Evolutionary conservation across 2,888 invertebrate genomes (phyloP), one percentile per base, ranked within the genome.

Genomic region (Macaria liturata): DNA sequence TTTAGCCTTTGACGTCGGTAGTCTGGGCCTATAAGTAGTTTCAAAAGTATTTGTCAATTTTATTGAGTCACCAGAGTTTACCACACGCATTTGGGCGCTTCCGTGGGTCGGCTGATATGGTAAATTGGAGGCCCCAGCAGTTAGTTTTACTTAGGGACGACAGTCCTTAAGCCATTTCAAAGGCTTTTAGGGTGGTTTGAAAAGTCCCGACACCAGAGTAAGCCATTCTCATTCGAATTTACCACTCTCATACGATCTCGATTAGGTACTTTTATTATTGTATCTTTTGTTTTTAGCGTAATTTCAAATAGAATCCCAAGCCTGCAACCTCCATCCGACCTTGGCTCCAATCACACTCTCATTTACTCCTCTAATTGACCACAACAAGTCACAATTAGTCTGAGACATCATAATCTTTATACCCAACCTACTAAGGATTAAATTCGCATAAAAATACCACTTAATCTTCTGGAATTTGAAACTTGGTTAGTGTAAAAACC

Each of bases 301-400:
- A 37, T 37, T 37, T 7, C 34, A 37, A 42, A 42, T 3, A 9
- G 42, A 42, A 42, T n/a, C 4, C 42, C 8, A 42, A 9, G 20
- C 20, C n/a, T 46, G 32, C 56, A 64, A 62, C 60, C 64, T 52
- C 59, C 54, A 49, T 9, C 44, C 65, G 80, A 81, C 84, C 84
- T 83, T 71, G 76, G 69, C 67, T 74, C 73, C 76, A 59, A 59
- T 59, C 50, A 54, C 54, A 59, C 69, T 66, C 69, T 75, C 79
- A 83, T 82, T 81, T 79, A 71, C 77, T 75, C 74, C 76, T 76
- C 62, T 68, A 66, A 67, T 64, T 74, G 72, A 67, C 66, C 71
- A 67, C 71, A 68, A 66, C 65, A 57, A 64, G 62, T 49, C 69
- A 59, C 63, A 67, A 59, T 59, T 62, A 60, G 59, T 54, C 46